These are phyloP conservation scores for Poeciliopsis infans DNA, from an alignment of 2,797 vertebrate genomes.

Conservation along the genomic window DNA sequence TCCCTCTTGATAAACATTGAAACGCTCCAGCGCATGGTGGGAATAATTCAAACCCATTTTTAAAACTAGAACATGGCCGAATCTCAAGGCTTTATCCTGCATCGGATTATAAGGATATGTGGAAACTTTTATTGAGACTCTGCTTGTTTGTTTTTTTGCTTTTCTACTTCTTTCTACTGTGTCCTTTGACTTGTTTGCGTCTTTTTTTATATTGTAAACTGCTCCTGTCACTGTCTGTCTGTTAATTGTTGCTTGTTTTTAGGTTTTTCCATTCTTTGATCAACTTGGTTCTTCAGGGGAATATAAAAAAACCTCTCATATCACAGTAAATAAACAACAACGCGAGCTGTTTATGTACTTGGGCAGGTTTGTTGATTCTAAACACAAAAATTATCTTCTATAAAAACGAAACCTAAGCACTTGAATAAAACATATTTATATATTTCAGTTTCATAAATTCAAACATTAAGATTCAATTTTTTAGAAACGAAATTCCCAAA, in stretches of 20 bases:
- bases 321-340: too few relatives aligned
- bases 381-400: neutral
- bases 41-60: conserved; percentile 2
- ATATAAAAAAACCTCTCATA: conserved; percentile 16
- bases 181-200: neutral
- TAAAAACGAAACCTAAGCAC: neutral
- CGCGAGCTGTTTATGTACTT: neutral
- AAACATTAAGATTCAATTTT: neutral
- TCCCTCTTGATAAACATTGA: neutral
- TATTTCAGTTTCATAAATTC: neutral
- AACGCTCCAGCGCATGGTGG: neutral
- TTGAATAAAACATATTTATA: neutral
- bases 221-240: conserved; percentile 18
- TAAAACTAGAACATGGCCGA: neutral
- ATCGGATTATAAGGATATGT: neutral
- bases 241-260: neutral
- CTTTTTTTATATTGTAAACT: conserved; percentile 7
- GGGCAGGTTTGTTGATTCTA: neutral
- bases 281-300: conserved; percentile 51
- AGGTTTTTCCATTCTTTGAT: conserved; percentile 2
- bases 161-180: neutral
- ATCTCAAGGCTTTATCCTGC: neutral
- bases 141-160: conserved; percentile 8
- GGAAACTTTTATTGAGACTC: neutral
- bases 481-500: conserved; percentile 41